Conservation (phyloP, 2,888 invertebrate genomes). For the Rhimphoctona megacephalus region DNA sequence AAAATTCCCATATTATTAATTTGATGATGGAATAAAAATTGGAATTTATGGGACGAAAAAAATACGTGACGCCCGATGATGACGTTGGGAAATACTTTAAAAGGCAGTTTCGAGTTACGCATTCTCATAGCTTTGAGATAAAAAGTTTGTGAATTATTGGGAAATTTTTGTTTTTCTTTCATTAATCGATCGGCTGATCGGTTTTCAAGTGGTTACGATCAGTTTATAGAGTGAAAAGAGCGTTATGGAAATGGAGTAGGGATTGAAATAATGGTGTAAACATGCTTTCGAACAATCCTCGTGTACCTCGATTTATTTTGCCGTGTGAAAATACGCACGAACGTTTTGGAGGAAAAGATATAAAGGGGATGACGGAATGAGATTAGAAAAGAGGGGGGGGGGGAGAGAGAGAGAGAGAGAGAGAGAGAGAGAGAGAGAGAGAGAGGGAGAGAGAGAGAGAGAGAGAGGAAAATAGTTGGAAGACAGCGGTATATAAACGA, state of each 20-base stretch:
- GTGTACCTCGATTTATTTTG: conserved; percentile 28
- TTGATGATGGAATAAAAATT: background rate
- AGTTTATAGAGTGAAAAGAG: conserved; percentile 1
- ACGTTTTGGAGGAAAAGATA: conserved; percentile 14
- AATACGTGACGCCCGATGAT: background rate
- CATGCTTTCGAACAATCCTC: conserved; percentile 7
- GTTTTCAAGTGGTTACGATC: background rate
- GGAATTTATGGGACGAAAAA: background rate
- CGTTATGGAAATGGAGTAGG: conserved; percentile 5
- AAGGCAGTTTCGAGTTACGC: background rate
- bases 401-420: background rate
- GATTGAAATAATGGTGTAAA: conserved; percentile 28
- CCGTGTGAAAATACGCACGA: conserved; percentile 25
- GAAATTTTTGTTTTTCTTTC: background rate
- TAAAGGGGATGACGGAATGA: conserved; percentile 2
- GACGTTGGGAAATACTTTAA: background rate
- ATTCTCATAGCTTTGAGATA: background rate
- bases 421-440: conserved; percentile 5
- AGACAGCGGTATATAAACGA: conserved; percentile 37
- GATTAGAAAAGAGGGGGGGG: background rate
- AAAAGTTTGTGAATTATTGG: background rate
- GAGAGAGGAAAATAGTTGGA: background rate
- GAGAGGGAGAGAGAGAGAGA: background rate
- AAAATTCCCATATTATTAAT: background rate
- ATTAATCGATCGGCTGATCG: background rate